Conservation (phyloP, 2,797 vertebrate genomes). For the Tiaroga cobitis region DNA sequence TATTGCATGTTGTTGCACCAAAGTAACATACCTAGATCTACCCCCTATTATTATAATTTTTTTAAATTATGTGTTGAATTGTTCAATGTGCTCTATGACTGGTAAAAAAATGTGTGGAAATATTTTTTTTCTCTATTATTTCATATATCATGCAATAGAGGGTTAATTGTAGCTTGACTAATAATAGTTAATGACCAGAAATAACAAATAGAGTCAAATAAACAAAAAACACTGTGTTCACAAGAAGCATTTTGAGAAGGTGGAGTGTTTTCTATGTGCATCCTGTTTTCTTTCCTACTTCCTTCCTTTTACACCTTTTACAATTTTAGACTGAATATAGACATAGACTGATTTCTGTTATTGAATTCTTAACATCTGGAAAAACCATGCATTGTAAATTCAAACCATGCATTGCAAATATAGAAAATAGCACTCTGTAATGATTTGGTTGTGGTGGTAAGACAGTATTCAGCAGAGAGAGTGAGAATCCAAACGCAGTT, state of each 20-base stretch:
- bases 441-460: too few relatives aligned
- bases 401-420: background rate
- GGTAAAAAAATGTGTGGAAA: too few relatives aligned
- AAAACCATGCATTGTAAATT: background rate
- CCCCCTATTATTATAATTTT: too few relatives aligned
- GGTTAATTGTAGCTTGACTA: conserved; percentile 13
- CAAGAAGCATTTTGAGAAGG: background rate
- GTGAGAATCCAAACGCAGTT: too few relatives aligned
- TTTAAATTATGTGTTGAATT: too few relatives aligned
- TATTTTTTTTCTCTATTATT: too few relatives aligned
- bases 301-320: background rate
- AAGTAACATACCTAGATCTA: too few relatives aligned
- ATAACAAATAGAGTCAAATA: conserved; percentile 13
- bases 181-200: conserved; percentile 25
- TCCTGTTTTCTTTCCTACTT: background rate
- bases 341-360: background rate
- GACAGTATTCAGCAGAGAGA: too few relatives aligned
- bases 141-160: too few relatives aligned
- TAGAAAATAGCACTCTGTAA: too few relatives aligned
- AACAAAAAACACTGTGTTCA: background rate
- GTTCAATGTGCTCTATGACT: too few relatives aligned
- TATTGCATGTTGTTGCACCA: too few relatives aligned
- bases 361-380: conserved; percentile 22
- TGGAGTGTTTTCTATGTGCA: background rate
- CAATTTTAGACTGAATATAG: background rate